Conservation (phyloP, 1,140 invertebrate species). For the Mylabris phalerata region DNA sequence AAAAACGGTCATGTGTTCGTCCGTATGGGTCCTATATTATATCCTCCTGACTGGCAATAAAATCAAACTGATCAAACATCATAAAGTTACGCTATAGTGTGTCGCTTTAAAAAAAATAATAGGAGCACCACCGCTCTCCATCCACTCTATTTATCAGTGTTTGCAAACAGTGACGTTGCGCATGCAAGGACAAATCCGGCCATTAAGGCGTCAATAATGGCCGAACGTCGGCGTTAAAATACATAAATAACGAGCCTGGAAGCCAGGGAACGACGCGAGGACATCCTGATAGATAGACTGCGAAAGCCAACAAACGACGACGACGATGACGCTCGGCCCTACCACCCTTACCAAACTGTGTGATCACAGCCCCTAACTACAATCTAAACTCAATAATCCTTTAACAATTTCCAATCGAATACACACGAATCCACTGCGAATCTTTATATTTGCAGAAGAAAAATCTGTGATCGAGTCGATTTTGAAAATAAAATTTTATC, state of each 20-base stretch:
- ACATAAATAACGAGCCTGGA: conserved; percentile 38
- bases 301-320: background rate
- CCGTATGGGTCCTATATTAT: background rate
- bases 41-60: background rate
- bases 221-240: conserved; percentile 39
- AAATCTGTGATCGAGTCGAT: too few species aligned
- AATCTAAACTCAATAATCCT: too few species aligned
- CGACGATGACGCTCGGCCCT: too few species aligned
- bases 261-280: conserved; percentile 25
- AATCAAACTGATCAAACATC: conserved; percentile 24
- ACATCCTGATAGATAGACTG: conserved; percentile 30
- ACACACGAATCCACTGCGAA: too few species aligned
- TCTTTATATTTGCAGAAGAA: too few species aligned
- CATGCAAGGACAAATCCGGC: conserved; percentile 39
- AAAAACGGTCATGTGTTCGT: background rate
- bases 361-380: too few species aligned
- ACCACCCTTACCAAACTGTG: too few species aligned
- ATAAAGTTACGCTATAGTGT: conserved; percentile 12
- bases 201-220: conserved; percentile 43
- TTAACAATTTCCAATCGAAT: too few species aligned
- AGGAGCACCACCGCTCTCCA: background rate
- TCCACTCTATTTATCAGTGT: conserved; percentile 39
- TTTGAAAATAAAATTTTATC: too few species aligned
- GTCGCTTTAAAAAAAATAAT: conserved; percentile 18
- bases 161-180: conserved; percentile 40